Evolutionary conservation across 2,797 vertebrate genomes (phyloP), one percentile per base, ranked within the genome.

Genomic region (Xerus rutilus): DNA sequence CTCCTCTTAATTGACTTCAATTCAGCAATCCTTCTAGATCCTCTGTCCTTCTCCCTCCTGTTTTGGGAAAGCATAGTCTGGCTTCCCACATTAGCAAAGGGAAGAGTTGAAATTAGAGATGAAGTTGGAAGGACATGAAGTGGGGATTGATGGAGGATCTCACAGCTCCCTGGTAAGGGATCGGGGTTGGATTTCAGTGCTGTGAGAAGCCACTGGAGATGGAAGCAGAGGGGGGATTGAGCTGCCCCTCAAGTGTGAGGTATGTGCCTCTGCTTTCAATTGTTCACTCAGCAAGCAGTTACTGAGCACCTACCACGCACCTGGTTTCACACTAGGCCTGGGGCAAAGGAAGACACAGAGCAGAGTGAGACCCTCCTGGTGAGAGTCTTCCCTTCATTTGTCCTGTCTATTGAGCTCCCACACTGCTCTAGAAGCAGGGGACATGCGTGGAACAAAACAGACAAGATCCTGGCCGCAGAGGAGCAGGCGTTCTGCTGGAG

Each of bases 121-220:
- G 54, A 64, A 23, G n/a, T 5, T 32, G 74, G 54, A 65, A 30
- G 47, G 28, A 9, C 18, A 59, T 39, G 39, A 39, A 39, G 64
- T 5, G 25, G 49, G 28, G 14, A 21, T 35, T 21, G 57, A 21
- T 59, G 57, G 18, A n/a, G 49, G 49, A 15, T 15, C 62, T 43
- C 32, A 21, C 25, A 43, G 28, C 54, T 73, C 5, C 17, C 0
- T 43, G 0, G 25, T 5, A 4, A 65, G 59, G 6, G 49, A 13
- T 18, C 17, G 32, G 76, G 25, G 35, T 81, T 73, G 45, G 20
- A 23, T 90, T 45, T 52, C 21, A 32, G 1, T 25, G 23, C 52
- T 25, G 13, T 13, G 43, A 28, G 45, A 79, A 49, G 4, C 54
- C 57, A 9, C 8, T 21, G 12, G 64, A 62, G 65, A 45, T 15